Percentiles rank a stretch among this genome's conserved stretches.
Conservation (phyloP, 2,888 invertebrate genomes). For the Galerucella calmariensis region DNA sequence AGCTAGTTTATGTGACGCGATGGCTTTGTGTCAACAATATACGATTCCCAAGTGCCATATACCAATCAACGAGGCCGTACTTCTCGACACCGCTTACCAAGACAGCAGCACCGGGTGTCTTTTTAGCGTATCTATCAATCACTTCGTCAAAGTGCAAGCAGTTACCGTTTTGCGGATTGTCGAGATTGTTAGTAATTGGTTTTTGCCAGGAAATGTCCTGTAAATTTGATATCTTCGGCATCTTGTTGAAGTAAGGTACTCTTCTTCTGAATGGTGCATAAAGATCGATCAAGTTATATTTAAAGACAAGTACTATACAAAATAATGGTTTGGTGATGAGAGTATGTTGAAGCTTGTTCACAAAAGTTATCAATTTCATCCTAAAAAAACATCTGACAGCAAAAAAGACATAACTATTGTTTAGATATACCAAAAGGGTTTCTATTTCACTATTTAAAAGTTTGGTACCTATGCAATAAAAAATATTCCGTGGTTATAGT, state of each 20-base stretch:
- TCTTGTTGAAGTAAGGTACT: slow-evolving; percentile 5
- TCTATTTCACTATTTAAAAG: too few relatives aligned
- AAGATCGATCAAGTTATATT: background rate
- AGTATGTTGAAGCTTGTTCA: background rate
- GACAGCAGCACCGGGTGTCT: slow-evolving; percentile 32
- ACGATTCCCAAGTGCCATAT: slow-evolving; percentile 48
- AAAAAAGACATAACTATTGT: too few relatives aligned
- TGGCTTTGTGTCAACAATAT: slow-evolving; percentile 45
- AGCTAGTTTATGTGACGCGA: slow-evolving; percentile 50
- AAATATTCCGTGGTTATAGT: too few relatives aligned
- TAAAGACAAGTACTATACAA: background rate
- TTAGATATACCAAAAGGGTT: too few relatives aligned
- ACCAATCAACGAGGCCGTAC: slow-evolving; percentile 44
- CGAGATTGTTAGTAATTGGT: slow-evolving; percentile 35
- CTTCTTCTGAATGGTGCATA: background rate
- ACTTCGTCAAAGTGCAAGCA: slow-evolving; percentile 26
- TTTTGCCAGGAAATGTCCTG: slow-evolving; percentile 25
- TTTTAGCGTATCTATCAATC: slow-evolving; percentile 29
- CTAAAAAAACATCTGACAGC: too few relatives aligned
- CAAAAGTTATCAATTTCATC: background rate
- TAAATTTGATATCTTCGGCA: slow-evolving; percentile 15
- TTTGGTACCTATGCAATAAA: too few relatives aligned
- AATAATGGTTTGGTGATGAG: background rate
- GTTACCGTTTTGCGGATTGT: slow-evolving; percentile 24
- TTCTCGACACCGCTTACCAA: slow-evolving; percentile 35